Evolutionary conservation across 2,797 vertebrate species (phyloP).

Genomic region (Myoxocephalus aenaeus): DNA sequence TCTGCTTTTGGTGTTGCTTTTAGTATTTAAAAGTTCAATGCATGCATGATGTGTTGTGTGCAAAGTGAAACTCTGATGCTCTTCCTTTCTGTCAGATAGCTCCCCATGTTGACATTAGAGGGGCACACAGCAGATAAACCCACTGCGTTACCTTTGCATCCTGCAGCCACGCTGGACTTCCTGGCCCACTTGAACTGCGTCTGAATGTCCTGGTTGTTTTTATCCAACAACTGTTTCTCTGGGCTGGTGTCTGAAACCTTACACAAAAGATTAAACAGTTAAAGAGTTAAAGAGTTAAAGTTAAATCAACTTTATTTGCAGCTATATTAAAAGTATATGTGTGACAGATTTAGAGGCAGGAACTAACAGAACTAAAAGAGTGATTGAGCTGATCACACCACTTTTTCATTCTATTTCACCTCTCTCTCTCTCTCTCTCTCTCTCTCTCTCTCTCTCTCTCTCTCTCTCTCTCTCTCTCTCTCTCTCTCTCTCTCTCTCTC

Average conservation of each 20-base stretch:
- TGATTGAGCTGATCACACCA: conserved; percentile 27
- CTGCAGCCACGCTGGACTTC: conserved; percentile 43
- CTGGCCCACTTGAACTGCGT: conserved; percentile 50
- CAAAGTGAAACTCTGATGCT: neutral
- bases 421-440: too few relatives aligned
- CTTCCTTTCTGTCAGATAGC: neutral
- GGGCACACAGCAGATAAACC: conserved; percentile 9
- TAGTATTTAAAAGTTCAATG: conserved; percentile 13
- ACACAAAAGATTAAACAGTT: conserved; percentile 10
- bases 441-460: too few relatives aligned
- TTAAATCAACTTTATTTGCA: neutral
- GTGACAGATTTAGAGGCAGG: neutral
- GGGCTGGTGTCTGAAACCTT: conserved; percentile 63
- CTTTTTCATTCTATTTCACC: conserved; percentile 14
- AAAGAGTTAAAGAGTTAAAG: neutral
- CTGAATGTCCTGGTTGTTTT: conserved; percentile 39
- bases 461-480: too few relatives aligned
- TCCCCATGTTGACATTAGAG: conserved; percentile 12
- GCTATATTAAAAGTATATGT: neutral
- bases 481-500: too few relatives aligned
- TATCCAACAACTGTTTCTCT: conserved; percentile 40
- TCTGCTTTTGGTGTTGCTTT: conserved; percentile 11
- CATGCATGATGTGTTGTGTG: neutral
- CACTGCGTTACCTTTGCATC: conserved; percentile 55
- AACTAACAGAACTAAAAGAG: conserved; percentile 1